Conservation (phyloP, 2,888 invertebrate genomes). For the Tenthredo scrophulariae region DNA sequence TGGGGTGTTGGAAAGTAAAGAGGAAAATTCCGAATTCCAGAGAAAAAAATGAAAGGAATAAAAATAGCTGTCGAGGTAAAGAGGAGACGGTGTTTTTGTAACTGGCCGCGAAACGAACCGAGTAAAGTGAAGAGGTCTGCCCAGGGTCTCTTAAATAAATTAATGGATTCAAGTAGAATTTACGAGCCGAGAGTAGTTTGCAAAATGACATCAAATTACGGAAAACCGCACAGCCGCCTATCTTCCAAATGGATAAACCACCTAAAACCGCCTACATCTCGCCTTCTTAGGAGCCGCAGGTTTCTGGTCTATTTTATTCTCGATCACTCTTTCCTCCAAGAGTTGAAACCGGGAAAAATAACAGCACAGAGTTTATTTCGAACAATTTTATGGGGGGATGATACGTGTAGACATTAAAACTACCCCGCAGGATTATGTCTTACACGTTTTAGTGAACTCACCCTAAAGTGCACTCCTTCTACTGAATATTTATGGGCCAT, state of each 20-base stretch:
- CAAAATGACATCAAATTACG: constrained; percentile 41
- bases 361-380: not conserved
- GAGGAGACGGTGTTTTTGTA: not conserved
- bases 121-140: not conserved
- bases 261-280: not conserved
- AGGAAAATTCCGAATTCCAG: not conserved
- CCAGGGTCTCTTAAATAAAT: constrained; percentile 44
- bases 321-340: not conserved
- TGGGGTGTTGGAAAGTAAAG: not conserved
- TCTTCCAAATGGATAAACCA: not conserved
- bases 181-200: constrained; percentile 13
- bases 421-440: not conserved
- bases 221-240: not conserved
- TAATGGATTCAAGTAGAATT: constrained; percentile 50
- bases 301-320: not conserved
- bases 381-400: not conserved
- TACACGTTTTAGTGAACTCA: not conserved
- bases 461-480: not conserved
- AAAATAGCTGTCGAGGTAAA: not conserved
- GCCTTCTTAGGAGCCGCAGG: not conserved
- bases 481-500: no score
- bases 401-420: not conserved
- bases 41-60: not conserved
- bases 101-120: constrained; percentile 37
- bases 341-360: not conserved